Base-by-base conservation (phyloP, 2,888 invertebrate genomes). In the Epistrophe grossulariae region DNA sequence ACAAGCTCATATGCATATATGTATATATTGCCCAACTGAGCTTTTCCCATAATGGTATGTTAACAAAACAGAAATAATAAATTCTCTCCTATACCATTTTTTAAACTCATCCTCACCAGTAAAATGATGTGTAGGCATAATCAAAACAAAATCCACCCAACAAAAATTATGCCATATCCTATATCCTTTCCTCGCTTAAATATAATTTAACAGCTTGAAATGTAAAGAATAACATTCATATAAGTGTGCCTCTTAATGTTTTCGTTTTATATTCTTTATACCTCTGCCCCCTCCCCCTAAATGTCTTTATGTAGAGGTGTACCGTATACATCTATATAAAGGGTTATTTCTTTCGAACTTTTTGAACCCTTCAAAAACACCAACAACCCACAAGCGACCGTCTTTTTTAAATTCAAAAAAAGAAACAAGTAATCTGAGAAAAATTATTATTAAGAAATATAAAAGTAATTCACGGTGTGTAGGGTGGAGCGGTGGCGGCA, bases 361-460 rank as follows among this genome's bases (percentile, higher is more conserved):
- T 11, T 50, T 8, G 15, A 38, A 73, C 43, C 84, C 79, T 74
- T 83, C 78, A 74, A 74, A 76, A 84, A 45, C 79, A 76, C 50
- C 59, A 17, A 71, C 59, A 17, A 71, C 43, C 48, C 64, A 13
- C 38, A 40, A 43, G 62, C 43, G 6, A 38, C 17, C 31, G 15
- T 38, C 31, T 15, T 60, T 70, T 50, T 45, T 15, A 38, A 64
- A 73, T 40, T 66, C 43, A 45, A 52, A 70, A 55, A n/a, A 81
- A 62, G 8, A 3, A 13, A 15, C 4, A 60, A 71, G 87, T 87
- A 87, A 87, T 87, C 79, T 79, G 87, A 87, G 87, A 83, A 87
- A 87, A 87, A 55, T 87, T 87, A 87, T 87, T 82, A 87, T 87
- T 87, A 79, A 83, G 83, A 87, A 79, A 76, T 57, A 55, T 50